A percentile compares a stretch with the other conserved stretches of the same genome.
These are phyloP conservation scores for Drosophila yooni DNA, from an alignment of 2,888 invertebrate species.

Conservation along the genomic window DNA sequence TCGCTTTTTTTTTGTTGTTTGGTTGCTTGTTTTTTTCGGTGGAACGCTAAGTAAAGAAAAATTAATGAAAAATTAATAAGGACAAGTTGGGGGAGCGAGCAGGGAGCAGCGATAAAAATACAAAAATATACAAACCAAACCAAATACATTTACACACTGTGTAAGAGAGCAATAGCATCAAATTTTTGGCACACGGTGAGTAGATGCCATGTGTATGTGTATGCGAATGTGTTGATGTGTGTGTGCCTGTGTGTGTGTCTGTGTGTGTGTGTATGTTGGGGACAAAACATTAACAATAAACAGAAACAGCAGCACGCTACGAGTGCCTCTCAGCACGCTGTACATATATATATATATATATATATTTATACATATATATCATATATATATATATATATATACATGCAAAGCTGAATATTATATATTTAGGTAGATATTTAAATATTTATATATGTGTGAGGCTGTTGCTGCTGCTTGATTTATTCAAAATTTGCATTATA, in stretches of 20 bases:
- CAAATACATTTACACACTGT: conserved; percentile 9
- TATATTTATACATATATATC: background rate
- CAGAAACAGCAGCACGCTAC: conserved; percentile 53
- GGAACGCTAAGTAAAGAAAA: conserved; percentile 47
- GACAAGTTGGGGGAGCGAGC: conserved; percentile 31
- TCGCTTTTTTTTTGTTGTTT: conserved; percentile 33
- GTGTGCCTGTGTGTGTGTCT: conserved; percentile 7
- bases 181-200: conserved; percentile 61
- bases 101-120: conserved; percentile 29
- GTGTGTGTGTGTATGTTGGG: conserved; percentile 22
- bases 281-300: conserved; percentile 69
- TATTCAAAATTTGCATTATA: conserved; percentile 55
- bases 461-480: conserved; percentile 19
- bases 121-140: conserved; percentile 6
- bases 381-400: background rate
- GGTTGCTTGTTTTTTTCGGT: conserved; percentile 39
- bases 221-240: conserved; percentile 9
- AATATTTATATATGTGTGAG: conserved; percentile 17
- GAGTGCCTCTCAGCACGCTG: conserved; percentile 31
- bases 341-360: background rate
- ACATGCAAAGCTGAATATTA: background rate
- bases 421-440: background rate
- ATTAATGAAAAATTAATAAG: conserved; percentile 72
- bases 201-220: conserved; percentile 37
- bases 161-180: conserved; percentile 38